Evolutionary conservation across 2,113 vertebrate species (phyloP).

Genomic region (Engraulis encrasicolus): DNA sequence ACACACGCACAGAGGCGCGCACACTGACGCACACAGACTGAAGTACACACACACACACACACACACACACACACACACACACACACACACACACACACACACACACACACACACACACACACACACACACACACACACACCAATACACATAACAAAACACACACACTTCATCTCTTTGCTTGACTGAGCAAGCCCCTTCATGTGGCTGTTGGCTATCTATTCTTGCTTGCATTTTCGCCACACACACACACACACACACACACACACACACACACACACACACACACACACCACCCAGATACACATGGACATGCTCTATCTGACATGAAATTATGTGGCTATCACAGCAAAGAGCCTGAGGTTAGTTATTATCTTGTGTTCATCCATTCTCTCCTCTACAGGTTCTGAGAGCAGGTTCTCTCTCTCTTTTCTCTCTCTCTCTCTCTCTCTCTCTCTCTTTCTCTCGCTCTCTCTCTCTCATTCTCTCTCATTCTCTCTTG

Average conservation of each 20-base stretch:
- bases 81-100: neutral
- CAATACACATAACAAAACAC: neutral
- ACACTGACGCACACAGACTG: too few species aligned
- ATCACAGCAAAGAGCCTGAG: neutral
- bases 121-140: neutral
- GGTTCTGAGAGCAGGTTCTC: neutral
- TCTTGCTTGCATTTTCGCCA: neutral
- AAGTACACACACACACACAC: neutral
- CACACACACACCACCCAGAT: neutral
- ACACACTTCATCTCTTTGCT: neutral
- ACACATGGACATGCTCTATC: neutral
- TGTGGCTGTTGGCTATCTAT: neutral
- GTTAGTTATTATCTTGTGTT: conserved; percentile 12
- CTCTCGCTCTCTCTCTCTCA: neutral
- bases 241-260: neutral
- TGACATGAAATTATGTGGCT: neutral
- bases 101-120: neutral
- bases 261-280: neutral
- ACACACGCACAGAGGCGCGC: too few species aligned
- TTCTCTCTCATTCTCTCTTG: neutral
- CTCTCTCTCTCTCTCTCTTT: too few species aligned
- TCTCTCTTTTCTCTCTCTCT: neutral
- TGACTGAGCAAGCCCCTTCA: neutral
- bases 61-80: neutral
- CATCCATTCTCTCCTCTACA: neutral